A percentile compares a stretch with the other conserved stretches of the same genome.
Evolutionary conservation across 2,113 vertebrate species (phyloP).

Genomic region (Cyprinodon variegatus): DNA sequence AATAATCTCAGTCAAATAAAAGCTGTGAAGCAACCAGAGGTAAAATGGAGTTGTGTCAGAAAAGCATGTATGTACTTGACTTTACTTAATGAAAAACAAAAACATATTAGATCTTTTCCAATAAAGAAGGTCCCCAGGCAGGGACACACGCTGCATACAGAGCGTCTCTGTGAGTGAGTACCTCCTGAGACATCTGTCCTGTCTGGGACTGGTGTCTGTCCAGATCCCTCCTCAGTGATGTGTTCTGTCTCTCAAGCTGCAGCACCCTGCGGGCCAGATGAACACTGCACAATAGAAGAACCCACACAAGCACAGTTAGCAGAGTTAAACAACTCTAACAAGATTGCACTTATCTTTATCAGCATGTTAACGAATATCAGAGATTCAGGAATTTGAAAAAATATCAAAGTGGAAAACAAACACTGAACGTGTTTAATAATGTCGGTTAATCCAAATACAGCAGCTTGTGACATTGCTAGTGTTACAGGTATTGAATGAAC

Average conservation of each 20-base stretch:
- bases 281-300: conserved; percentile 80
- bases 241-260: conserved; percentile 95
- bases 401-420: background rate
- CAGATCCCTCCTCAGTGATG: conserved; percentile 89
- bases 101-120: background rate
- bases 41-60: conserved; percentile 9
- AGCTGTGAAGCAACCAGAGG: conserved; percentile 7
- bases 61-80: conserved; percentile 38
- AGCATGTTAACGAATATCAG: background rate
- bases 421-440: too few relatives aligned
- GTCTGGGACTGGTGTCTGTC: conserved; percentile 84
- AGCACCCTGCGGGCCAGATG: conserved; percentile 95
- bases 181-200: conserved; percentile 88
- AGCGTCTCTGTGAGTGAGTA: conserved; percentile 66
- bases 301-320: conserved; percentile 19
- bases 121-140: background rate
- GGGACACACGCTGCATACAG: background rate
- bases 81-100: conserved; percentile 14
- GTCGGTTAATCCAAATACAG: background rate
- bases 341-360: conserved; percentile 35
- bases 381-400: background rate
- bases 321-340: conserved; percentile 39
- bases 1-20: background rate
- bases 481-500: background rate
- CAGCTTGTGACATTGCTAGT: background rate